Evolutionary conservation across 2,797 vertebrate genomes (phyloP).

Genomic region (Notamacropus eugenii): DNA sequence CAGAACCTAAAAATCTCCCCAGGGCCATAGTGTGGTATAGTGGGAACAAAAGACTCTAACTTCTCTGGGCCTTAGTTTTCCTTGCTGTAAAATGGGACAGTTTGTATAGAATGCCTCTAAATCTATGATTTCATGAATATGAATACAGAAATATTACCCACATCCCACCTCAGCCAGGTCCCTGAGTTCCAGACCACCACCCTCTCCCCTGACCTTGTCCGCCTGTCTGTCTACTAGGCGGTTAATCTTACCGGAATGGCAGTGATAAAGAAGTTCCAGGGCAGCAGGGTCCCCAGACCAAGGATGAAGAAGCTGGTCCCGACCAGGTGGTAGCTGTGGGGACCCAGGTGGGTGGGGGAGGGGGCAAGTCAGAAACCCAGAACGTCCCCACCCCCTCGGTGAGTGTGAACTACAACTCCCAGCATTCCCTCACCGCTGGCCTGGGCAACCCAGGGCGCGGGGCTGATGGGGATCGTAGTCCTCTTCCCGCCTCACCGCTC

Average conservation of each 20-base stretch:
- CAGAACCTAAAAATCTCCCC: no score
- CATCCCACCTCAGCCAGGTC: no score
- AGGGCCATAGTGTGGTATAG: neutral
- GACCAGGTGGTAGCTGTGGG: slow-evolving; percentile 83
- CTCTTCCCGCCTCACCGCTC: neutral
- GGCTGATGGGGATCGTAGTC: slow-evolving; percentile 72
- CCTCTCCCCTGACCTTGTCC: no score
- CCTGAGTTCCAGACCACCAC: no score
- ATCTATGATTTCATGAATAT: neutral
- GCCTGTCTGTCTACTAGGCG: neutral
- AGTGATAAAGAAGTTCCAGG: slow-evolving; percentile 97
- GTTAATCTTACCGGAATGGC: slow-evolving; percentile 89
- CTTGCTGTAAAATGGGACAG: neutral
- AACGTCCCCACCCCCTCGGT: neutral
- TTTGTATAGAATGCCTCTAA: neutral
- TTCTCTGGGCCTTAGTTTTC: neutral
- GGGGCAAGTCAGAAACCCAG: slow-evolving; percentile 17
- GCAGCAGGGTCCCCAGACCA: slow-evolving; percentile 92
- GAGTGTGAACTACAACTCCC: slow-evolving; percentile 55
- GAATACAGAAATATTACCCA: no score
- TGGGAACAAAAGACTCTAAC: neutral
- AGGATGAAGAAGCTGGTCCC: slow-evolving; percentile 91
- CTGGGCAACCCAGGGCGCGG: neutral
- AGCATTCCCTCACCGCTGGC: neutral
- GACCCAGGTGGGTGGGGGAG: slow-evolving; percentile 48